phyloP scores from a whole-genome alignment of 2,888 invertebrate species.

The Petrolisthes manimaculis region DNA sequence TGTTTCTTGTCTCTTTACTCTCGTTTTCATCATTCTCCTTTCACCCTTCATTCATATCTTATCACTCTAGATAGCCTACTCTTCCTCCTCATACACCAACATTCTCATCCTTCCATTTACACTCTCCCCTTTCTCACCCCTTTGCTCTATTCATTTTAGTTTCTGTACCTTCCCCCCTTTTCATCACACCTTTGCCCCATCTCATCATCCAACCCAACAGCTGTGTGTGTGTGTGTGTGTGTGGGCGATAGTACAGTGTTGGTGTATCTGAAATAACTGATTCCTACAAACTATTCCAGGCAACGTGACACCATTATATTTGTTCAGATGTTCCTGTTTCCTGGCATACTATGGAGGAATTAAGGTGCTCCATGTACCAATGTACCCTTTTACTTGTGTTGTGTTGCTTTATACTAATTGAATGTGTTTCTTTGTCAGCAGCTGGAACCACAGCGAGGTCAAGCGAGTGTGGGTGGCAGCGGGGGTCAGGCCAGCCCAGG shows the following conservation, averaged over 20 bases:
- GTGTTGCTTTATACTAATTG: too few species aligned
- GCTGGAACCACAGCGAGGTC: conserved; percentile 53
- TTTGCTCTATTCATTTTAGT: background rate
- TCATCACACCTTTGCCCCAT: too few species aligned
- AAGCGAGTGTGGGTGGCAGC: conserved; percentile 42
- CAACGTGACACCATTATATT: background rate
- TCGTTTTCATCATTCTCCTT: too few species aligned
- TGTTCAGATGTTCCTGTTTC: too few species aligned
- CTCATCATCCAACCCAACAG: too few species aligned
- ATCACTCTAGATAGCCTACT: background rate
- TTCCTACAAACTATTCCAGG: background rate
- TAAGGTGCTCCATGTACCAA: too few species aligned
- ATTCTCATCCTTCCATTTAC: background rate
- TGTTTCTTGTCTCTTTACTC: too few species aligned
- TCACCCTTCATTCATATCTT: too few species aligned
- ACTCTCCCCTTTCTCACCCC: background rate
- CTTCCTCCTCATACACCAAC: background rate
- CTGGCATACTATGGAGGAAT: too few species aligned
- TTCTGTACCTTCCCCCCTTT: too few species aligned
- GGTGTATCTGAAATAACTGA: background rate
- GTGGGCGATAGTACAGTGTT: too few species aligned
- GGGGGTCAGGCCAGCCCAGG: conserved; percentile 38
- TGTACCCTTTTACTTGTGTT: too few species aligned
- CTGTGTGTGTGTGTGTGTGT: conserved; percentile 1
- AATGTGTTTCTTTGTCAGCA: conserved; percentile 19